A percentile compares a stretch with the other conserved stretches of the same genome.
phyloP scores from a whole-genome alignment of 2,888 invertebrate species.

The Mylabris sibirica region DNA sequence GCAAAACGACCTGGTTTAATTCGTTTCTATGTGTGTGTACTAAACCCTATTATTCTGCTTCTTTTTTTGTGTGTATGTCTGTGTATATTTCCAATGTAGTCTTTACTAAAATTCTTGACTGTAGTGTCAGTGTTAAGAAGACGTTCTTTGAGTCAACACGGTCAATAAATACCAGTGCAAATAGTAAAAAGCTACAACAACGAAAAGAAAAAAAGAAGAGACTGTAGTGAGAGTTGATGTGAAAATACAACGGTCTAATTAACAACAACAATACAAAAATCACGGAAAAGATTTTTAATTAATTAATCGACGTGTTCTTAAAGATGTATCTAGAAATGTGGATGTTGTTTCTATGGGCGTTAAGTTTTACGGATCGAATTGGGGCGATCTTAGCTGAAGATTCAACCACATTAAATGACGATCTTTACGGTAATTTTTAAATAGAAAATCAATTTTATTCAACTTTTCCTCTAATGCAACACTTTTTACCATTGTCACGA shows the following conservation, averaged over 20 bases:
- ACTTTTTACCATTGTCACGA: not conserved
- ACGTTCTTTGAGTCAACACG: conserved; percentile 39
- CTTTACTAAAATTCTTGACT: conserved; percentile 19
- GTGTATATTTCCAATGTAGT: conserved; percentile 25
- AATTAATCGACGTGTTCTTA: not conserved
- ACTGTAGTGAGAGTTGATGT: conserved; percentile 42
- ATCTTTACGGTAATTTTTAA: conserved; percentile 39
- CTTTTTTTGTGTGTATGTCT: not conserved
- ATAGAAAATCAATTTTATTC: conserved; percentile 13
- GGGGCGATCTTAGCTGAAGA: conserved; percentile 55
- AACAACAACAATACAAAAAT: conserved; percentile 44
- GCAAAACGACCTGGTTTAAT: conserved; percentile 52
- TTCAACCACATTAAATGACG: conserved; percentile 40
- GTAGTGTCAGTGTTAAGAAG: conserved; percentile 34
- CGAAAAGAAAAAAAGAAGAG: not conserved
- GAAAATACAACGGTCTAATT: conserved; percentile 52
- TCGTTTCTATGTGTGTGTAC: conserved; percentile 32
- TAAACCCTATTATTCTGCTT: conserved; percentile 41
- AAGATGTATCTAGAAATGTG: conserved; percentile 54
- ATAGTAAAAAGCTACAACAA: not conserved
- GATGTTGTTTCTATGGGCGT: conserved; percentile 57
- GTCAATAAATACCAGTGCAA: conserved; percentile 8
- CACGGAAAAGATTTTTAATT: not conserved
- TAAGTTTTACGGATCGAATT: conserved; percentile 52
- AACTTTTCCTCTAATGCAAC: not conserved